phyloP scores from a whole-genome alignment of 2,888 invertebrate species.

The Eudemis profundana region DNA sequence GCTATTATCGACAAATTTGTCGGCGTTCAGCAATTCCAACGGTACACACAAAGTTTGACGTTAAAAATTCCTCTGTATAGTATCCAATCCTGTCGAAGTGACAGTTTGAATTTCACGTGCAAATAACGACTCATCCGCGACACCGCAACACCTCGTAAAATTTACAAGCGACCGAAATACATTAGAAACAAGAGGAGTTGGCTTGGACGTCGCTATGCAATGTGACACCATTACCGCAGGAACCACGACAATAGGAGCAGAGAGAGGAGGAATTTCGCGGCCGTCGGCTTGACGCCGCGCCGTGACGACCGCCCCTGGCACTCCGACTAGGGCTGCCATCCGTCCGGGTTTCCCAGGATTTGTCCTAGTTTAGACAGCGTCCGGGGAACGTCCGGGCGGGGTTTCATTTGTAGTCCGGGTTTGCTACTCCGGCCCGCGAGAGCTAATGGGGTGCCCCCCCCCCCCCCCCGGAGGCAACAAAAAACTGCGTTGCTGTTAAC shows the following conservation, averaged over 20 bases:
- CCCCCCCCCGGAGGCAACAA: too few relatives aligned
- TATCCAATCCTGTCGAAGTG: conserved; percentile 25
- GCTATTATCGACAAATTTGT: background rate
- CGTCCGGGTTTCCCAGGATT: too few relatives aligned
- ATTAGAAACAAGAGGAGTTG: conserved; percentile 60
- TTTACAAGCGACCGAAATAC: conserved; percentile 65
- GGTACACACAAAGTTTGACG: background rate
- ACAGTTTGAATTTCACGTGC: conserved; percentile 15
- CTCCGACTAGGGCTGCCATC: too few relatives aligned
- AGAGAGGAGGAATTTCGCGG: conserved; percentile 72
- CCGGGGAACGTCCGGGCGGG: too few relatives aligned
- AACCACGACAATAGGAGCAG: conserved; percentile 72
- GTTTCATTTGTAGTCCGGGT: too few relatives aligned
- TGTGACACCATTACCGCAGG: conserved; percentile 79
- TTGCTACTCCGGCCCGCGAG: too few relatives aligned
- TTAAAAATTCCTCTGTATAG: background rate
- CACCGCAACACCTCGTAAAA: conserved; percentile 49
- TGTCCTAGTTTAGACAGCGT: too few relatives aligned
- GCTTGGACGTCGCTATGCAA: conserved; percentile 73
- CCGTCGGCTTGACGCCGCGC: conserved; percentile 49
- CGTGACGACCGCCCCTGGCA: conserved; percentile 35
- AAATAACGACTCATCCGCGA: conserved; percentile 30
- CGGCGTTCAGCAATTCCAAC: background rate
- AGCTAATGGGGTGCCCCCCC: too few relatives aligned
- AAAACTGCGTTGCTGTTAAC: too few relatives aligned